phyloP scores from a whole-genome alignment of 2,797 vertebrate genomes.

The Gymnocypris eckloni region DNA sequence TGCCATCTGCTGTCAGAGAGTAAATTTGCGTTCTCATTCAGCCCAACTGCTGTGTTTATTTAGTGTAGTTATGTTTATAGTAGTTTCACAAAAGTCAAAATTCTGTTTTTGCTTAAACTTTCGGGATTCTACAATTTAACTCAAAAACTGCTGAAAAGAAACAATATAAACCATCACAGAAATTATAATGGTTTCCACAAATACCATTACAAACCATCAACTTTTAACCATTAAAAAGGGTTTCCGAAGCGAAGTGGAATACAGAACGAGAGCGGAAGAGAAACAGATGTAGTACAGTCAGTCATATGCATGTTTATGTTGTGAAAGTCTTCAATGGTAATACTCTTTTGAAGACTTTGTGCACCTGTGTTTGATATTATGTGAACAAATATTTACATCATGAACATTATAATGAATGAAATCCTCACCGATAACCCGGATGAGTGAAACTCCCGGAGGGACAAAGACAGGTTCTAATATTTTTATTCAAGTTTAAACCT shows the following conservation, averaged over 20 bases:
- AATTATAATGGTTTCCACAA: too few species aligned
- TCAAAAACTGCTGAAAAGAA: too few species aligned
- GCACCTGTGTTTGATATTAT: not conserved
- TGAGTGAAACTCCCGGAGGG: not conserved
- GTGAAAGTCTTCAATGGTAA: not conserved
- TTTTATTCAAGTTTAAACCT: conserved; percentile 19
- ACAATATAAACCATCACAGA: too few species aligned
- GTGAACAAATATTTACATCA: not conserved
- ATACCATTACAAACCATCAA: too few species aligned
- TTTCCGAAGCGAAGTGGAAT: not conserved
- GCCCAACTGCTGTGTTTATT: too few species aligned
- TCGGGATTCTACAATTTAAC: too few species aligned
- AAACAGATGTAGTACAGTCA: not conserved
- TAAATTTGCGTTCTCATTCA: too few species aligned
- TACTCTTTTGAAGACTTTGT: not conserved
- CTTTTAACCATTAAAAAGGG: too few species aligned
- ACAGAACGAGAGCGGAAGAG: not conserved
- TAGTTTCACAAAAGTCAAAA: not conserved
- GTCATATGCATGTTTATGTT: not conserved
- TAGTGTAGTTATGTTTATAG: too few species aligned
- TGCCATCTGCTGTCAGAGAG: too few species aligned
- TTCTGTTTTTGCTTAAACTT: not conserved
- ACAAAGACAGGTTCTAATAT: not conserved
- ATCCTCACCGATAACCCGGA: too few species aligned
- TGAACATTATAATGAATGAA: not conserved